Evolutionary conservation across 2,888 invertebrate genomes (phyloP), one percentile per base, ranked within the genome.

Genomic region (Athalia cordata): DNA sequence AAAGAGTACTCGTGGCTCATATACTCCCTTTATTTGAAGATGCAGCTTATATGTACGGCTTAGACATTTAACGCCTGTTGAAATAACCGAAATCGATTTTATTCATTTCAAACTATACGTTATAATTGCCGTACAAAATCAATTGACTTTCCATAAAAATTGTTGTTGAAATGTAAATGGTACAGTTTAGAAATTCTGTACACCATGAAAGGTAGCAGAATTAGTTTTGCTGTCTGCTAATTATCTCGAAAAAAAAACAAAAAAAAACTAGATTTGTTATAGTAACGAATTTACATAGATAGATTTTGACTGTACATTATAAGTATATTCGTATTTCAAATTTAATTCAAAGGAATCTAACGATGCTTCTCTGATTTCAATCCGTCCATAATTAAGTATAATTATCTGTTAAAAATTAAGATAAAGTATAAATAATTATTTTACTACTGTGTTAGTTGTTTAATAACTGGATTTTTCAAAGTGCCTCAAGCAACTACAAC

Each of bases 381-480:
- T 75, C 75, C 75, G 75, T 75, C 75, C 75, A 62, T 29, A 29
- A 29, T 75, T 75, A 75, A 29, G 13, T 61, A 64, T 75, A 75
- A 62, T 75, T 57, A 59, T 72, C 47, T 55, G 1, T 29, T 68
- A 55, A 29, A 55, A 68, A 68, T 52, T 68, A 68, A 68, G 29
- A 68, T 68, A 29, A 29, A 55, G 7, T 55, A 55, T 11, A 4
- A 11, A 55, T 59, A 29, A 59, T 72, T 45, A 59, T 57, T 72
- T 45, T 72, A 72, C 52, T 72, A 47, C 15, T 59, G 13, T 47
- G 29, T 59, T 47, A 47, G 57, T 72, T 59, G 13, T 59, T 15
- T 59, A 45, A 59, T 47, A 47, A 47, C 59, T 13, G 47, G 5
- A n/a, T 55, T 13, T 5, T 57, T 7, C 47, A 62, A 8, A 59